These are phyloP conservation scores for Epinephelus moara DNA, from an alignment of 2,113 vertebrate species.

Conservation along the genomic window DNA sequence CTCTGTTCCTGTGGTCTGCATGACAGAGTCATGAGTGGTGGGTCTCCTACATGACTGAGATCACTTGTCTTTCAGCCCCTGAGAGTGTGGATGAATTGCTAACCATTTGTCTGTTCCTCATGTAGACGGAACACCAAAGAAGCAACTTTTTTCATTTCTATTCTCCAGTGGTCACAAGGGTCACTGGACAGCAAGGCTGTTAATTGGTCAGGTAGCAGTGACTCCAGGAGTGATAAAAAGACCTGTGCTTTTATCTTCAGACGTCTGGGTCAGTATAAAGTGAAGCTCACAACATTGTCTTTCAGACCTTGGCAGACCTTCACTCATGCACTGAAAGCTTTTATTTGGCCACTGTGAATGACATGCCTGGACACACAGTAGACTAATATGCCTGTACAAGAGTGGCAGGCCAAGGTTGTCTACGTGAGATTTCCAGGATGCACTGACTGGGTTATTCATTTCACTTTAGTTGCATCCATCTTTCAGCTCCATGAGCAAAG, in stretches of 20 bases:
- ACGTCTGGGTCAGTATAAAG: not conserved
- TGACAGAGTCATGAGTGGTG: not conserved
- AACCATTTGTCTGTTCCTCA: not conserved
- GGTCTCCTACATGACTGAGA: not conserved
- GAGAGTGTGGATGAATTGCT: not conserved
- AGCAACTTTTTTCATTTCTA: not conserved
- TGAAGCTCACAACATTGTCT: not conserved
- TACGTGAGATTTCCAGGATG: not conserved
- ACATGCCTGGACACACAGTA: not conserved
- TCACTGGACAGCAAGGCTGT: not conserved
- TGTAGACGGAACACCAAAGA: not conserved
- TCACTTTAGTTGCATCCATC: constrained; percentile 7
- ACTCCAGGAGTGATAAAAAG: not conserved
- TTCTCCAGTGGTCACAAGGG: not conserved
- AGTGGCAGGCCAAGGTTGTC: not conserved
- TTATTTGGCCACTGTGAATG: not conserved
- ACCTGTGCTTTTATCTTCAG: not conserved
- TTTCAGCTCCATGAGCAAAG: not conserved
- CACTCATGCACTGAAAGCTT: not conserved
- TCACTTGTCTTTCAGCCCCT: not conserved
- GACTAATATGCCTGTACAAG: not conserved
- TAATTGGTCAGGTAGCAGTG: not conserved
- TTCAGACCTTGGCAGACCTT: not conserved
- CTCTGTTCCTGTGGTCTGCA: not conserved
- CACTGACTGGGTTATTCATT: not conserved